Base-by-base conservation (phyloP, 2,888 invertebrate genomes). In the Catocala nupta region DNA sequence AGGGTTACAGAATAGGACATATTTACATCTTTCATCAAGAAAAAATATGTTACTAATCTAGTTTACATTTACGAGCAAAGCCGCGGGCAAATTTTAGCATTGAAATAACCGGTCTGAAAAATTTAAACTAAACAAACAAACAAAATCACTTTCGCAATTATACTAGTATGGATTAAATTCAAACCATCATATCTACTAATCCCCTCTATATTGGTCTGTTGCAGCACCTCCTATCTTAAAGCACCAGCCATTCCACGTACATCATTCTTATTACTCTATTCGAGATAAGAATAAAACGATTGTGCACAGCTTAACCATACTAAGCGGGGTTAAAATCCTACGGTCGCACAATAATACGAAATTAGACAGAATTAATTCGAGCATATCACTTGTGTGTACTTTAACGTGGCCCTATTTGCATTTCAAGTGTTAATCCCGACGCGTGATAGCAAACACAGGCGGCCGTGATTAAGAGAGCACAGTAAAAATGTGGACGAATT, bases 401-500 rank as follows among this genome's bases (percentile, higher is more conserved):
- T 67, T 63, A 55, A 68, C 69, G 63, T 73, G 68, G 61, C 57
- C 76, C 64, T 72, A 78, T 83, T 83, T 79, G 79, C 81, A 83
- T 83, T 78, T 75, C 77, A 77, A 83, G 77, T 80, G 78, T 73
- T 72, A 73, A 75, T 74, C 71, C 68, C 68, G 68, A 65, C 71
- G 72, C 63, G 71, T 71, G 74, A 72, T 71, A 71, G 65, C 72
- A 78, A 76, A 76, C 69, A 74, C 61, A 68, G 66, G 68, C 48
- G 59, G 70, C 42, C 66, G 16, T 68, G 72, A 69, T 75, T 67
- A 75, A 73, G 59, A 69, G 59, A 57, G 42, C 33, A 65, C 60
- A 47, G 11, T 36, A 58, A 63, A 63, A 61, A 51, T 47, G 34
- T 54, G 5, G 12, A 13, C 8, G 47, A 63, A 47, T 16, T 60